These are phyloP conservation scores for Cantharis flavilabris DNA, from an alignment of 2,888 invertebrate genomes.

Conservation along the genomic window DNA sequence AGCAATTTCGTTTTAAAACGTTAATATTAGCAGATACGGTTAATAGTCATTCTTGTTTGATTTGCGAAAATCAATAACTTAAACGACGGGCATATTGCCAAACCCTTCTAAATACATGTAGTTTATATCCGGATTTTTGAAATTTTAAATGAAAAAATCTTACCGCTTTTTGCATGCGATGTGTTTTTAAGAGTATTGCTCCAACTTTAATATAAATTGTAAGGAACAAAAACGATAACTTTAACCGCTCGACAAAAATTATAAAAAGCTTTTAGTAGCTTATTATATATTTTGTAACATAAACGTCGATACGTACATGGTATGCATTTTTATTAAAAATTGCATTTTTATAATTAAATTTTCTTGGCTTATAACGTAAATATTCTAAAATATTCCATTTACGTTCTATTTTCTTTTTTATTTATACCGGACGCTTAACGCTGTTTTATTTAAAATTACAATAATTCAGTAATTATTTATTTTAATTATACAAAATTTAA, in stretches of 20 bases:
- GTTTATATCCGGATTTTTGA: background rate
- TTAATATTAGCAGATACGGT: background rate
- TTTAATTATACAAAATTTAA: no score
- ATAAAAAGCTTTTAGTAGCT: background rate
- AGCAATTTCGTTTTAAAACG: background rate
- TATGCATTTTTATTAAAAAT: background rate
- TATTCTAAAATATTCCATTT: background rate
- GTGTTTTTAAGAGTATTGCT: background rate
- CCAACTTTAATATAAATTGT: background rate
- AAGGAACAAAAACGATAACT: background rate
- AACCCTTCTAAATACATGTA: constrained; percentile 7
- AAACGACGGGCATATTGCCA: constrained; percentile 13
- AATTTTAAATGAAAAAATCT: background rate
- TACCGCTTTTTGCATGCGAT: background rate
- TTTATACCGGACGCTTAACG: no score
- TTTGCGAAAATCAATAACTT: constrained; percentile 12
- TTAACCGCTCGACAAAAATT: background rate
- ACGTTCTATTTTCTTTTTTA: no score
- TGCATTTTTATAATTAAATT: background rate
- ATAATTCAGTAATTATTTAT: no score
- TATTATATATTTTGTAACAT: background rate
- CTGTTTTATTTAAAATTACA: no score
- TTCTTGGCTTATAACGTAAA: background rate
- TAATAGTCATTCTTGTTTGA: constrained; percentile 11
- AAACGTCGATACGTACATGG: background rate